These are phyloP conservation scores for Arctia plantaginis DNA, from an alignment of 2,888 invertebrate species.

Conservation along the genomic window DNA sequence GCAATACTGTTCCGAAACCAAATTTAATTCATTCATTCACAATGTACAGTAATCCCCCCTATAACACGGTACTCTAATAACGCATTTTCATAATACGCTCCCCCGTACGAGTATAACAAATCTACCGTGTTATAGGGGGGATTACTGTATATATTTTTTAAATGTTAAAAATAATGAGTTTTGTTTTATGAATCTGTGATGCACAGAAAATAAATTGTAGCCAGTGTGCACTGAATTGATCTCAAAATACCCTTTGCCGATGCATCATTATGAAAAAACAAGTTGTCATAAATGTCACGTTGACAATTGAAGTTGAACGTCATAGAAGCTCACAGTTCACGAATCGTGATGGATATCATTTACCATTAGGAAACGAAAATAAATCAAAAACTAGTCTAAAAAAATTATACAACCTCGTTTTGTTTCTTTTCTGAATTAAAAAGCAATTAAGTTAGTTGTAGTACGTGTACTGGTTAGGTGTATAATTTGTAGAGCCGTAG, in stretches of 20 bases:
- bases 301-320: conserved; percentile 28
- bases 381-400: conserved; percentile 20
- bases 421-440: conserved; percentile 12
- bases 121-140: too few species aligned
- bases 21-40: too few species aligned
- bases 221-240: not conserved
- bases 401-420: conserved; percentile 8
- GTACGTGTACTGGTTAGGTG: conserved; percentile 20
- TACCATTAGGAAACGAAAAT: conserved; percentile 21
- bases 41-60: too few species aligned
- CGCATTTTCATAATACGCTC: too few species aligned
- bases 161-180: too few species aligned
- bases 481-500: conserved; percentile 15
- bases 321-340: conserved; percentile 10
- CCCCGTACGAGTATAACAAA: too few species aligned
- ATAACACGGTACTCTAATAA: too few species aligned
- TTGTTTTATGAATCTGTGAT: too few species aligned
- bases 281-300: not conserved
- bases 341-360: conserved; percentile 19
- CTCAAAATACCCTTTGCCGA: not conserved
- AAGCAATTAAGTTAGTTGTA: conserved; percentile 7
- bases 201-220: too few species aligned
- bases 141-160: too few species aligned
- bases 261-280: not conserved
- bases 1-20: too few species aligned